These are phyloP conservation scores for Agrilus planipennis DNA, from an alignment of 1,140 invertebrate species.

Conservation along the genomic window DNA sequence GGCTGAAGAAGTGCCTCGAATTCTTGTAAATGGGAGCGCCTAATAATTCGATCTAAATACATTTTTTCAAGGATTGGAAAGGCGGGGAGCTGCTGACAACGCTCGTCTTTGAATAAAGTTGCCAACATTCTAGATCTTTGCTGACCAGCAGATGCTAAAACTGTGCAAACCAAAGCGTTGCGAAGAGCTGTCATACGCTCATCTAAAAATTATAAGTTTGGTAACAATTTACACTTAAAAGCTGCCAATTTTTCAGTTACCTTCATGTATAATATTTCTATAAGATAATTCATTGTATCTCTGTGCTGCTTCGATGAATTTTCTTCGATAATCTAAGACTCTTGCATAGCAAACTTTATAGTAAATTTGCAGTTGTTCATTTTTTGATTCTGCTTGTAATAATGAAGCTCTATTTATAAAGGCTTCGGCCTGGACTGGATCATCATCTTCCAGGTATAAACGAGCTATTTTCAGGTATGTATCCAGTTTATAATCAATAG, in stretches of 20 bases:
- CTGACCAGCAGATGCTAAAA: constrained; percentile 92
- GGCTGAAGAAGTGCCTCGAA: constrained; percentile 84
- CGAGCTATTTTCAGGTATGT: constrained; percentile 96
- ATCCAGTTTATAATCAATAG: constrained; percentile 92
- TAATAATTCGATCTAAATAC: constrained; percentile 95
- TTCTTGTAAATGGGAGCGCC: constrained; percentile 77
- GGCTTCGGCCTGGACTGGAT: constrained; percentile 92
- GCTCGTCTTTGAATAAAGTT: constrained; percentile 95
- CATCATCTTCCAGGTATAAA: constrained; percentile 93
- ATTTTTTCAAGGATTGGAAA: constrained; percentile 96
- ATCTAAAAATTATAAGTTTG: no score
- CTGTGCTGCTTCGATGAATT: constrained; percentile 98
- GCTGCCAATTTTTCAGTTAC: no score
- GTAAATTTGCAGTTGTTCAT: constrained; percentile 88
- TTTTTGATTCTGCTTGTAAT: constrained; percentile 85
- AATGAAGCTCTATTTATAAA: constrained; percentile 94
- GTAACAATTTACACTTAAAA: no score
- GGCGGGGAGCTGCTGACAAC: constrained; percentile 88
- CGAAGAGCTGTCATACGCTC: constrained; percentile 89
- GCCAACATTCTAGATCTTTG: constrained; percentile 94
- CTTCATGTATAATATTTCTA: constrained; percentile 80
- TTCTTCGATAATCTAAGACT: constrained; percentile 90
- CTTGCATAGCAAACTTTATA: constrained; percentile 97
- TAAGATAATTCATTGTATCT: constrained; percentile 98
- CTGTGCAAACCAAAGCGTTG: constrained; percentile 84